Base-by-base conservation (phyloP, 1,140 invertebrate genomes). In the Drosophila sechellia region DNA sequence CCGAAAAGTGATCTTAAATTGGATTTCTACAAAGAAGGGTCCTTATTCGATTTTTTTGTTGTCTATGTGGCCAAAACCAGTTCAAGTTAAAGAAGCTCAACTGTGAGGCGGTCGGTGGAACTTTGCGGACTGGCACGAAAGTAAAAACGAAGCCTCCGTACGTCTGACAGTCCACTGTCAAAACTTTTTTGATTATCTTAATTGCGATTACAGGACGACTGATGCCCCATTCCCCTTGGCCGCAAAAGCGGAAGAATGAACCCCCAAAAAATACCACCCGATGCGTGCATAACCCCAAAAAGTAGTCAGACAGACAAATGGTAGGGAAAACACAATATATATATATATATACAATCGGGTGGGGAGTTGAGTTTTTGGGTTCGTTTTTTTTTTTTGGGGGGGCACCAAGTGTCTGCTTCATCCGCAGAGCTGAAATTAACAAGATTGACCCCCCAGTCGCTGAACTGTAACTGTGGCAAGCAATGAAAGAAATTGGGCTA, bases 181-280 rank as follows among this genome's bases (percentile, higher is more conserved):
- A 89, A 89, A 89, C 84, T 89, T 89, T 86, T 89, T 89, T 89
- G 84, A 89, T 89, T 89, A 89, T 89, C 84, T 89, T 89, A 89
- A 89, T 89, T 89, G 84, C 84, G 84, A 89, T 89, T 89, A 89
- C 76, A 58, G 83, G 48, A 79, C 34, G 34, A 10, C 54, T 20
- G 49, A 43, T 10, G 25, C 34, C 50, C 8, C 40, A 15, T 17
- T 5, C 15, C 40, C 40, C n/a, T 15, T 15, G 4, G 2, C 4
- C 17, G 37, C 34, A 8, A 22, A 15, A 20, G 25, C 6, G 5
- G 12, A 12, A 17, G 22, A 5, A 60, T 55, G 25, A 56, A 40
- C 15, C 31, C 52, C 45, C 1, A 37, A 27, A 46, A 66, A 35
- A 37, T 35, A 39, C 56, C 55, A 75, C 63, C 58, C 71, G 43